Evolutionary conservation across 1,140 invertebrate species (phyloP), one percentile per base, ranked within the genome.

Genomic region (Trichogramma pretiosum): DNA sequence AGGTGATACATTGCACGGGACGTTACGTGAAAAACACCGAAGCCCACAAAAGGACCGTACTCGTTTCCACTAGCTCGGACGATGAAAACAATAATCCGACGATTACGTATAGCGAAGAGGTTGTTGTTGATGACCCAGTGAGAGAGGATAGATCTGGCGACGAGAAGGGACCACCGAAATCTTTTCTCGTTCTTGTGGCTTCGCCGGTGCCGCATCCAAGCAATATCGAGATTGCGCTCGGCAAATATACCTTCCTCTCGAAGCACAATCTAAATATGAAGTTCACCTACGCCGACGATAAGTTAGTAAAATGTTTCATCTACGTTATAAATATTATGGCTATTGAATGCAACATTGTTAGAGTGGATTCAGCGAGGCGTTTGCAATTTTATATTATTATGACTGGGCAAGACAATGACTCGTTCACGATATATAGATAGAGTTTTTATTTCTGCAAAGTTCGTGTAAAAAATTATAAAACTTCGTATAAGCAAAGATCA

Each of bases 261-360:
- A 89, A 91, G 63, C 92, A 95, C 65, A 87, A 79, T 60, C 76
- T 93, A 57, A 89, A 92, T 64, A 94, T 95, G 90, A 92, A 89
- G 64, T 94, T 93, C 63, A 91, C 87, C 13, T 90, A 92, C 63
- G 88, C 85, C 50, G 92, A 96, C 74, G 89, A 94, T 52, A 89
- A 85, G 92, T 95, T 74, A 80, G 83, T 50, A 39, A 10, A 37
- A 50, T 41, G 26, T 36, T 26, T 47, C 41, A 28, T 38, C 34
- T 34, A 23, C 13, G 1, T 51, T 36, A 30, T 39, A 19, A 30
- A 36, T 34, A 9, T 32, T 44, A 9, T 3, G 41, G 44, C 23
- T 17, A 23, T 3, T n/a, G 9, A 38, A 28, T 16, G 14, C 10
- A 14, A 10, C 9, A 32, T 16, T 41, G 23, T 23, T 52, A 18